Conservation (phyloP, 2,888 invertebrate genomes). For the Andrena bucephala region DNA sequence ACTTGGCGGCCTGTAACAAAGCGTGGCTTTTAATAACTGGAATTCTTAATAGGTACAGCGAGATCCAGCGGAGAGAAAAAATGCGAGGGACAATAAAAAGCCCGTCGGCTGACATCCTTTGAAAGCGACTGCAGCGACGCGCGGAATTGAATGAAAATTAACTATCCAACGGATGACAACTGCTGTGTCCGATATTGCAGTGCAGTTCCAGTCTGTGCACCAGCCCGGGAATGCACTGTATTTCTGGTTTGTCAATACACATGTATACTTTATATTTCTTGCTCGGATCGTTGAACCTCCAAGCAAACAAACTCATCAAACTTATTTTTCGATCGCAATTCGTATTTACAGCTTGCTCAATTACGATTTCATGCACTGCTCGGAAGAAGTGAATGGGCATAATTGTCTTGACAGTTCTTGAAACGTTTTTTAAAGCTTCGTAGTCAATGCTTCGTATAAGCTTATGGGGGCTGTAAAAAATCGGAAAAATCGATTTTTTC, state of each 20-base stretch:
- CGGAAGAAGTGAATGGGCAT: too few relatives aligned
- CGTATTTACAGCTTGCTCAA: too few relatives aligned
- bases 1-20: background rate
- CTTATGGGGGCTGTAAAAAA: too few relatives aligned
- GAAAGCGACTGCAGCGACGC: constrained; percentile 38
- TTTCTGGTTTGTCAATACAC: constrained; percentile 53
- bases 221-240: constrained; percentile 31
- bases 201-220: constrained; percentile 46
- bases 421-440: too few relatives aligned
- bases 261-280: constrained; percentile 27
- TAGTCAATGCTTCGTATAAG: too few relatives aligned
- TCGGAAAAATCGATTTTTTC: too few relatives aligned
- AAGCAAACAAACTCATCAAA: constrained; percentile 8
- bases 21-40: background rate
- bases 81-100: constrained; percentile 5
- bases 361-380: too few relatives aligned
- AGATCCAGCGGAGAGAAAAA: background rate
- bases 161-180: constrained; percentile 78
- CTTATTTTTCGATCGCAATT: background rate
- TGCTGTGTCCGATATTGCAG: constrained; percentile 70
- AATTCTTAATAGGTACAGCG: constrained; percentile 3
- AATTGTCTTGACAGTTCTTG: too few relatives aligned
- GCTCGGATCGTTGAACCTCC: constrained; percentile 42
- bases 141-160: constrained; percentile 80
- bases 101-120: constrained; percentile 24